Conservation (phyloP, 64 coral and sea anemone species). For the Actinia equina region DNA sequence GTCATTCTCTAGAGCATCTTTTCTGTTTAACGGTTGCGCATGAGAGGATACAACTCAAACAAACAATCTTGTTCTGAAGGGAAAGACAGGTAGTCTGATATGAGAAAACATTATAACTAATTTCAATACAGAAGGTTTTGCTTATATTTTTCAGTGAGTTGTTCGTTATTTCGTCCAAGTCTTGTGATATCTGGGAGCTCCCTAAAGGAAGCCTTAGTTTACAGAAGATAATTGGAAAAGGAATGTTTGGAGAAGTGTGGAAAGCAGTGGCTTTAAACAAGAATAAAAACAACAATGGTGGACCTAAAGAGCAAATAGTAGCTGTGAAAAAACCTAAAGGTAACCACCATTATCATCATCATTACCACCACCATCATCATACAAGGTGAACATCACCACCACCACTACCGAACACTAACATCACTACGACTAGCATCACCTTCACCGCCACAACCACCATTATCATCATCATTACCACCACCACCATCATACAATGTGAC, state of each 20-base stretch:
- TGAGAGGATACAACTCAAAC: too few relatives aligned
- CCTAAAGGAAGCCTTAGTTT: not conserved
- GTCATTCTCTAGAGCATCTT: not conserved
- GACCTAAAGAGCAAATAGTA: not conserved
- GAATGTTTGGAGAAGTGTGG: constrained; percentile 5
- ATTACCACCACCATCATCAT: too few relatives aligned
- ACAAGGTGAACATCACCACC: too few relatives aligned
- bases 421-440: too few relatives aligned
- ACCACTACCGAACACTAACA: too few relatives aligned
- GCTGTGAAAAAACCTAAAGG: not conserved
- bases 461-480: too few relatives aligned
- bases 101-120: too few relatives aligned
- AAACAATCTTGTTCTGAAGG: too few relatives aligned
- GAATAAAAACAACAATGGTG: not conserved
- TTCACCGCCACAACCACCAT: not conserved
- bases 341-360: not conserved
- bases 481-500: too few relatives aligned
- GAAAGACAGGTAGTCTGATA: too few relatives aligned
- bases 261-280: not conserved
- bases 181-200: not conserved
- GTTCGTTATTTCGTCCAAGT: not conserved
- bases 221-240: not conserved
- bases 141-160: not conserved
- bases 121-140: not conserved
- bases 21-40: too few relatives aligned